Conservation (phyloP, 1,140 invertebrate genomes). For the Monochamus saltuarius region DNA sequence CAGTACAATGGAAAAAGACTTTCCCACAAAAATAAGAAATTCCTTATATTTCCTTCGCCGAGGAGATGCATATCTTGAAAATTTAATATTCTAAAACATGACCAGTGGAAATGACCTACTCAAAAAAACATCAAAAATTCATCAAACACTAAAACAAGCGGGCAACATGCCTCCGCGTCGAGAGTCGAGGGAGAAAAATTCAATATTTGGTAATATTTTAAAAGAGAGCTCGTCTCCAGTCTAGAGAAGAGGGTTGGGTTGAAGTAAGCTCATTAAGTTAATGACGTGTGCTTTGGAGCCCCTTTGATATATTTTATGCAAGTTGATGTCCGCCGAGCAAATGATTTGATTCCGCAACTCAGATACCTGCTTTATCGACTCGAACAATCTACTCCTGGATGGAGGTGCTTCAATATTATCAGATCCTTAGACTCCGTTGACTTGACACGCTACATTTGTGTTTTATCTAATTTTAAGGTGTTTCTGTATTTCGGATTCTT, state of each 20-base stretch:
- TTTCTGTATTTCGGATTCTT: constrained; percentile 28
- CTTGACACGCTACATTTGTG: constrained; percentile 38
- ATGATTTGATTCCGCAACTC: constrained; percentile 37
- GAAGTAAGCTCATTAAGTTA: constrained; percentile 39
- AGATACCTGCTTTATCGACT: constrained; percentile 38
- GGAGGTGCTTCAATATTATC: constrained; percentile 31
- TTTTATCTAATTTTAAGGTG: constrained; percentile 36
- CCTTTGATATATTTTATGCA: constrained; percentile 40
- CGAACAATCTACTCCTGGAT: constrained; percentile 31
- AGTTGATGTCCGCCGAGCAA: constrained; percentile 37
- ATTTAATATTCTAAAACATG: constrained; percentile 9
- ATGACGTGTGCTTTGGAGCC: constrained; percentile 35
- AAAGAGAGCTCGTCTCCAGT: constrained; percentile 16
- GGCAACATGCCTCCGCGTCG: constrained; percentile 23
- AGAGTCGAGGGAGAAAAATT: constrained; percentile 15
- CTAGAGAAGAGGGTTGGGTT: constrained; percentile 22
- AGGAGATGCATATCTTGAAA: neutral
- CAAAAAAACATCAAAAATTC: constrained; percentile 26
- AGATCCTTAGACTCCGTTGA: constrained; percentile 34
- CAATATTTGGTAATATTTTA: constrained; percentile 21
- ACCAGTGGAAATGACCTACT: constrained; percentile 19
- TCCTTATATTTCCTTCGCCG: no score
- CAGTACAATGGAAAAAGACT: no score
- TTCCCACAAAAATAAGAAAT: no score
- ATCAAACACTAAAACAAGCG: constrained; percentile 28